phyloP scores from a whole-genome alignment of 2,888 invertebrate species.

The Tricholauxania praeusta region DNA sequence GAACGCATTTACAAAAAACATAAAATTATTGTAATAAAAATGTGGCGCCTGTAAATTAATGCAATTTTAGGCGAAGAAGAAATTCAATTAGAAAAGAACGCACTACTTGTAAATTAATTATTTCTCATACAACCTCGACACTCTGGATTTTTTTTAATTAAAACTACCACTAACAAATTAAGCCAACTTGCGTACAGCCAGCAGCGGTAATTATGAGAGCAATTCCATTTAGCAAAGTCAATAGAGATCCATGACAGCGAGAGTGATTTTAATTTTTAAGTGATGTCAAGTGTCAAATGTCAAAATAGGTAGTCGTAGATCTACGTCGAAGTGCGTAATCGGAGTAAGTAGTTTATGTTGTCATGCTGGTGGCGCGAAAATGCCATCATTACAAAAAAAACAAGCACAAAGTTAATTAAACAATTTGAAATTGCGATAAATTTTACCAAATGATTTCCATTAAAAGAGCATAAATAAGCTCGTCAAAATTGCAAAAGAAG shows the following conservation, averaged over 20 bases:
- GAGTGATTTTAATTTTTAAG: constrained; percentile 24
- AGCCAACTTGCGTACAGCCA: not conserved
- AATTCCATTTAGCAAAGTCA: constrained; percentile 9
- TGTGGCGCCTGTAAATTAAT: no score
- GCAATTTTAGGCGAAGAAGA: no score
- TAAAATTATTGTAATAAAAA: no score
- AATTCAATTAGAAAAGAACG: no score
- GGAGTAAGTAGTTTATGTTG: constrained; percentile 21
- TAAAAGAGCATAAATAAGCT: not conserved
- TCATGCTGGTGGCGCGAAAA: constrained; percentile 4
- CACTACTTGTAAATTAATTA: no score
- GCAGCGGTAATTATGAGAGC: not conserved
- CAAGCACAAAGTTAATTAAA: constrained; percentile 3
- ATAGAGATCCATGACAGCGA: not conserved
- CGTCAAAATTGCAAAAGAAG: not conserved
- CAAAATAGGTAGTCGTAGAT: not conserved
- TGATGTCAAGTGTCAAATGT: constrained; percentile 34
- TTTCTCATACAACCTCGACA: no score
- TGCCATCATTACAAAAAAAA: constrained; percentile 4
- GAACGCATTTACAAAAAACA: no score
- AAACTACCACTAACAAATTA: not conserved
- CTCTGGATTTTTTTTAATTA: not conserved
- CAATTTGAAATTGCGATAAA: not conserved
- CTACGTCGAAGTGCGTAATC: not conserved
- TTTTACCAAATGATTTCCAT: not conserved